phyloP scores from a whole-genome alignment of 1,140 invertebrate genomes.

The Bradynema listronoti region DNA sequence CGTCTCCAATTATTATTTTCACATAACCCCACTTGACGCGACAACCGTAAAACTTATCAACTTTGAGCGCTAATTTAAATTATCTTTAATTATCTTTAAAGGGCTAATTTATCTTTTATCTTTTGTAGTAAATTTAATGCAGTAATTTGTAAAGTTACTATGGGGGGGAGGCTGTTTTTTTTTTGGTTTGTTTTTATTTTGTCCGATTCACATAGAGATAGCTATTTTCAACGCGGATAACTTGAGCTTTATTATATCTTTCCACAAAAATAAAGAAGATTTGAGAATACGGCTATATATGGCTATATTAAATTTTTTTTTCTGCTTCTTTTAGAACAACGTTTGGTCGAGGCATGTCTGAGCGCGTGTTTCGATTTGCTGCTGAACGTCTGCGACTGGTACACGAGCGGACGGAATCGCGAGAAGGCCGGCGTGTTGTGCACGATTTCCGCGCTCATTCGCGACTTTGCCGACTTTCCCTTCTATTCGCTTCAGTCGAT shows the following conservation, averaged over 20 bases:
- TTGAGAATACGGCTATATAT: constrained; percentile 10
- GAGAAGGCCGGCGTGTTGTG: constrained; percentile 38
- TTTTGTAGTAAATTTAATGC: too few species aligned
- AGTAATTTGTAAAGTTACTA: too few species aligned
- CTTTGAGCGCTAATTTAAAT: too few species aligned
- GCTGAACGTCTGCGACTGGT: constrained; percentile 34
- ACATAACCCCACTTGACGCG: too few species aligned
- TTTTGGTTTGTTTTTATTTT: too few species aligned
- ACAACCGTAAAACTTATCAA: too few species aligned
- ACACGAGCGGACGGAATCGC: constrained; percentile 30
- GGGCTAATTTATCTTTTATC: too few species aligned
- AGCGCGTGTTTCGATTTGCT: constrained; percentile 41
- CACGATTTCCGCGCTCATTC: constrained; percentile 30
- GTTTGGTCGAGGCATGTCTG: constrained; percentile 47
- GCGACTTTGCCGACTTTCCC: constrained; percentile 52
- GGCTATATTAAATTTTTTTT: constrained; percentile 4
- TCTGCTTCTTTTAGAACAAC: constrained; percentile 45
- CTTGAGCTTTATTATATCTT: neutral
- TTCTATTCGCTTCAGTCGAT: constrained; percentile 37
- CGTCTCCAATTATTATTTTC: too few species aligned
- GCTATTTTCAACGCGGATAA: too few species aligned
- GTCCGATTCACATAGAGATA: too few species aligned
- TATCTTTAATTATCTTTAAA: too few species aligned
- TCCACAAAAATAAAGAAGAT: constrained; percentile 3
- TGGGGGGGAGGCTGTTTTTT: too few species aligned